phyloP scores from a whole-genome alignment of 2,888 invertebrate genomes.

The Caenorhabditis sp. region DNA sequence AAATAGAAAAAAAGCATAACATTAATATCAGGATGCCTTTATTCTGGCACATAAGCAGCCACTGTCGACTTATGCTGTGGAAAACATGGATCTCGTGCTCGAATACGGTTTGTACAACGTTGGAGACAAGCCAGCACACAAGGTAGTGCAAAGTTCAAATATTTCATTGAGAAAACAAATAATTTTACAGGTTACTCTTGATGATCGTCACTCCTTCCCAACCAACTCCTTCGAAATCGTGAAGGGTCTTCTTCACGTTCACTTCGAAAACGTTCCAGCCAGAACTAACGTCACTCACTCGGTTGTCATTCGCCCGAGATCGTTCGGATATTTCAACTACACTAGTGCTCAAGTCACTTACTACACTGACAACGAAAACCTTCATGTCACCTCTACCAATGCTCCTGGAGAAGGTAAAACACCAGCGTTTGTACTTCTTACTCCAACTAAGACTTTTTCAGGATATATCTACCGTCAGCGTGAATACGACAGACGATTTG shows the following conservation, averaged over 20 bases:
- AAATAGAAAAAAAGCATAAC: not conserved
- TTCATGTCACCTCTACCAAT: slow-evolving; percentile 84
- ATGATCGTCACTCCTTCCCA: slow-evolving; percentile 90
- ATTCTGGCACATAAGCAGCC: slow-evolving; percentile 93
- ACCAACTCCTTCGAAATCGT: slow-evolving; percentile 91
- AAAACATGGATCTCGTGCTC: slow-evolving; percentile 94
- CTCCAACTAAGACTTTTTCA: slow-evolving; percentile 43
- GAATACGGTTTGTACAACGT: slow-evolving; percentile 95
- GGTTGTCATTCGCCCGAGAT: slow-evolving; percentile 88
- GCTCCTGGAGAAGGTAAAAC: slow-evolving; percentile 93
- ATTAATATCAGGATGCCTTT: slow-evolving; percentile 82
- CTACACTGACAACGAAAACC: slow-evolving; percentile 85
- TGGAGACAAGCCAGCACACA: slow-evolving; percentile 82
- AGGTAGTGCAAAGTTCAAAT: slow-evolving; percentile 54
- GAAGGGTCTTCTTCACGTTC: slow-evolving; percentile 71
- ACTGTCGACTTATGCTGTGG: slow-evolving; percentile 94
- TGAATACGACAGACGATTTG: slow-evolving; percentile 79
- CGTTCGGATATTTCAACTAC: slow-evolving; percentile 95
- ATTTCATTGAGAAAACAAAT: not conserved
- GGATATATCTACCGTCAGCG: slow-evolving; percentile 77
- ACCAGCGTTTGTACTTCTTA: not conserved
- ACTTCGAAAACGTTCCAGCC: slow-evolving; percentile 90
- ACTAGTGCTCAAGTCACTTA: slow-evolving; percentile 89
- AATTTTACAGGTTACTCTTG: slow-evolving; percentile 87
- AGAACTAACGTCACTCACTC: slow-evolving; percentile 93